Evolutionary conservation across 2,113 vertebrate genomes (phyloP).

Genomic region (Merops nubicus): DNA sequence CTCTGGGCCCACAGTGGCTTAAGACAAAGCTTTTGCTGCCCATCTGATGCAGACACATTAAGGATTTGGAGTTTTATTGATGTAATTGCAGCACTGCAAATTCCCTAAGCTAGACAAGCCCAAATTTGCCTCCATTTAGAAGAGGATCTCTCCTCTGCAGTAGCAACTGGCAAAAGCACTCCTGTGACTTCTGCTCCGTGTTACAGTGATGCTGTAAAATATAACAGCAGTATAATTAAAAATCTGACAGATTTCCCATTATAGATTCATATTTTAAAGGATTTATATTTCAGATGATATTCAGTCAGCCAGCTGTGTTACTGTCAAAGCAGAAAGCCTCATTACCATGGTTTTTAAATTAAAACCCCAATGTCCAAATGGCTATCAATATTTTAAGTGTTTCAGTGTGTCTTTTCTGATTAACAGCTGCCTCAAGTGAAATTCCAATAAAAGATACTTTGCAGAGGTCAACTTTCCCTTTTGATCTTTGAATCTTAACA

Average conservation of each 20-base stretch:
- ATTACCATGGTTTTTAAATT: neutral
- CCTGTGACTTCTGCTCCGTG: neutral
- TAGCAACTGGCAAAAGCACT: neutral
- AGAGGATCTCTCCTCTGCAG: neutral
- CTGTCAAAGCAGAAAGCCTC: constrained; percentile 8
- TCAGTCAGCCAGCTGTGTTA: neutral
- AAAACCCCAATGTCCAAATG: neutral
- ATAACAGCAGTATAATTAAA: constrained; percentile 3
- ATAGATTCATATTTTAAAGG: neutral
- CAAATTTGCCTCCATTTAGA: neutral
- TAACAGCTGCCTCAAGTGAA: neutral
- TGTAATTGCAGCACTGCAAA: neutral
- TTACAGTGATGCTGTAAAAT: neutral
- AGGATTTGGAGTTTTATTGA: neutral
- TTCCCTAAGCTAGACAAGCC: neutral
- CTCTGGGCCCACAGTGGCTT: neutral
- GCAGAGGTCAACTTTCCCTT: neutral
- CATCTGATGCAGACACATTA: neutral
- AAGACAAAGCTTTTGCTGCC: neutral
- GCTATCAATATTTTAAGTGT: neutral
- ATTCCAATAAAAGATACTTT: neutral
- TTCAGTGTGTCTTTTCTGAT: neutral
- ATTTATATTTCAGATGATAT: neutral
- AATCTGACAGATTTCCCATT: neutral
- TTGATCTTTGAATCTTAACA: neutral